These are phyloP conservation scores for Pseudorhiza aurosa DNA, from an alignment of 30 jellyfish, hydroid and myxozoan species.

Conservation along the genomic window DNA sequence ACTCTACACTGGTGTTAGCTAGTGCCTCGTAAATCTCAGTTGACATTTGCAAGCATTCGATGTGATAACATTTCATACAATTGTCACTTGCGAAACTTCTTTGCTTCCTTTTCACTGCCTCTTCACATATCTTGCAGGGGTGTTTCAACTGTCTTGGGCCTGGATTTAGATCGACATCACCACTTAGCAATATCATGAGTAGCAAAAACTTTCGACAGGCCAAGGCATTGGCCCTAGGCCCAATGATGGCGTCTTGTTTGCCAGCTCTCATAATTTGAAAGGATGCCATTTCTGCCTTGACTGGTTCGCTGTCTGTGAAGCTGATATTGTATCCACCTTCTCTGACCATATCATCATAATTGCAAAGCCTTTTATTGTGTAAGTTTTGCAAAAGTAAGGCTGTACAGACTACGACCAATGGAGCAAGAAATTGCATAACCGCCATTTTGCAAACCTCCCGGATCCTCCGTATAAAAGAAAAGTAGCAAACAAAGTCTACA, in stretches of 20 bases:
- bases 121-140: conserved; percentile 13
- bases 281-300: no score
- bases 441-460: background rate
- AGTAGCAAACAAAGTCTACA: no score
- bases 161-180: conserved; percentile 31
- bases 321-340: background rate
- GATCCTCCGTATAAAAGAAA: no score
- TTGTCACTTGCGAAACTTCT: background rate
- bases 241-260: no score
- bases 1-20: conserved; percentile 40
- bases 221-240: background rate
- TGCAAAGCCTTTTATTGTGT: background rate
- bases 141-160: conserved; percentile 30
- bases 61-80: conserved; percentile 23
- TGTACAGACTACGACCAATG: background rate
- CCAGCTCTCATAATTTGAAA: no score
- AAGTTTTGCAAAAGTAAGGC: background rate
- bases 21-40: conserved; percentile 15
- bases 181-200: conserved; percentile 26
- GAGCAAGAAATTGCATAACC: background rate
- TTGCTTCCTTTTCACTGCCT: conserved; percentile 28
- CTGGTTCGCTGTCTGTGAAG: background rate
- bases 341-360: background rate
- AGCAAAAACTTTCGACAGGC: conserved; percentile 10
- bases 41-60: conserved; percentile 36